Conservation (phyloP, 1,140 invertebrate genomes). For the Drosophila sp. region DNA sequence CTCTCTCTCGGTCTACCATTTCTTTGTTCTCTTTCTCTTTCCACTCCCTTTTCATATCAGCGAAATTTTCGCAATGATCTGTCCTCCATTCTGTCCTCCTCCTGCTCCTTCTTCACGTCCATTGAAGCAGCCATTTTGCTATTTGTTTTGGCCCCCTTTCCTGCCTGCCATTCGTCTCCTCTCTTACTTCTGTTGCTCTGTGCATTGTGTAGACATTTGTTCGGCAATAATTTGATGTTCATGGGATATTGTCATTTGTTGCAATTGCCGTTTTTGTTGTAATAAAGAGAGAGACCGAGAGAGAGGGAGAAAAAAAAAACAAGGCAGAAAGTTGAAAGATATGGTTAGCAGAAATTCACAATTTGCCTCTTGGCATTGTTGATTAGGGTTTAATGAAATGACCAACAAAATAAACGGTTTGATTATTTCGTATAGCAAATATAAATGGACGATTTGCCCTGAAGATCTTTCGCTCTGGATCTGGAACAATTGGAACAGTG, state of each 20-base stretch:
- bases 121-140: constrained; percentile 37
- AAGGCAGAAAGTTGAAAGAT: neutral
- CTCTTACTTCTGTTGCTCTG: constrained; percentile 25
- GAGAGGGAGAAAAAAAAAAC: constrained; percentile 3
- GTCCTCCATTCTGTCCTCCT: constrained; percentile 25
- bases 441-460: constrained; percentile 74
- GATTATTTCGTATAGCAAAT: constrained; percentile 65
- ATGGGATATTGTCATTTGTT: constrained; percentile 54
- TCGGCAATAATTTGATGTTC: constrained; percentile 63
- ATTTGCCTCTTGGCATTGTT: constrained; percentile 11
- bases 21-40: constrained; percentile 32
- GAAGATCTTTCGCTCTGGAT: constrained; percentile 62
- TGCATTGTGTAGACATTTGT: constrained; percentile 52
- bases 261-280: constrained; percentile 27
- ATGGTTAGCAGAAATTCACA: constrained; percentile 2
- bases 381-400: constrained; percentile 66
- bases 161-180: constrained; percentile 18
- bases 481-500: constrained; percentile 15
- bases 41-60: constrained; percentile 40
- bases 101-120: neutral
- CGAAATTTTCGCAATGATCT: constrained; percentile 61
- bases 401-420: constrained; percentile 66
- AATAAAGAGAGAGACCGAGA: neutral
- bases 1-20: constrained; percentile 2
- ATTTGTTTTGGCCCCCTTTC: constrained; percentile 50